These are phyloP conservation scores for Sandelia bainsii DNA, from an alignment of 2,797 vertebrate genomes.

Conservation along the genomic window DNA sequence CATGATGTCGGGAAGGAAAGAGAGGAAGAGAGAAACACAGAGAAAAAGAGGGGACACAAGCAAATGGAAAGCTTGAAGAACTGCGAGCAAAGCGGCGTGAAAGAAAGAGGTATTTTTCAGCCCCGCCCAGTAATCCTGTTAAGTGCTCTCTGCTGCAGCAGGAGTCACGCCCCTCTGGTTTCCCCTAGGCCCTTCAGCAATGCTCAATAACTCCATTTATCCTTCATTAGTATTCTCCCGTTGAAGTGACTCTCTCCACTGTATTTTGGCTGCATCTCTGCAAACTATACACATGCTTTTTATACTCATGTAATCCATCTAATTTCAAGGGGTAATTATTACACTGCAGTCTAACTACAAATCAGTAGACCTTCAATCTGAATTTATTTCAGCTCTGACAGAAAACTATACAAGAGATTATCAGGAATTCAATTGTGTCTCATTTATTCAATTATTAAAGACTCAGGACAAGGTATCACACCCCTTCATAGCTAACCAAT, in stretches of 20 bases:
- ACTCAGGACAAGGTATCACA: too few species aligned
- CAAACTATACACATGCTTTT: conserved; percentile 11
- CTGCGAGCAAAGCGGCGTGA: conserved; percentile 26
- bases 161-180: conserved; percentile 61
- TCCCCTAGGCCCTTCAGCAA: conserved; percentile 45
- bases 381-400: too few species aligned
- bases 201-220: conserved; percentile 73
- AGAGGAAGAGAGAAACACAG: neutral
- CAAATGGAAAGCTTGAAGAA: conserved; percentile 24
- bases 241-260: conserved; percentile 53
- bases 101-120: conserved; percentile 54
- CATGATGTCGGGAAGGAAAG: conserved; percentile 4
- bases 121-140: conserved; percentile 79
- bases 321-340: neutral
- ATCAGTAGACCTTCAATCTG: too few species aligned
- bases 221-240: conserved; percentile 79
- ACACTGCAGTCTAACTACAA: neutral
- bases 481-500: neutral
- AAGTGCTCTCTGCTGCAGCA: conserved; percentile 82
- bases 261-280: conserved; percentile 39
- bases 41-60: conserved; percentile 4
- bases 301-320: neutral
- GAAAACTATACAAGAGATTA: too few species aligned
- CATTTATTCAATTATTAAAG: too few species aligned
- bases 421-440: too few species aligned